These are phyloP conservation scores for Pica pica DNA, from an alignment of 2,113 vertebrate species.

Conservation along the genomic window DNA sequence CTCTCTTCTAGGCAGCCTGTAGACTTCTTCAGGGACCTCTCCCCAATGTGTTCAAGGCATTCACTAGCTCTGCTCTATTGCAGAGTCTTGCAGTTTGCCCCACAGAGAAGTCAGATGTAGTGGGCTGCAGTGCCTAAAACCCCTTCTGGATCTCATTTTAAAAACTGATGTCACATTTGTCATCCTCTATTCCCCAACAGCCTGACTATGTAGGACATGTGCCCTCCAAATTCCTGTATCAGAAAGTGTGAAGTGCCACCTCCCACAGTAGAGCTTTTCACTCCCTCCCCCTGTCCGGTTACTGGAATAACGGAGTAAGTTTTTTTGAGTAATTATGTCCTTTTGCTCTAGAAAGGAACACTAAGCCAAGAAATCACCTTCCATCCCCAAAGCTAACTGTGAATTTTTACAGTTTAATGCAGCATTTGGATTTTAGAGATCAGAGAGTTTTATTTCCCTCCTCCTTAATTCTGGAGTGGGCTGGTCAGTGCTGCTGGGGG, in stretches of 20 bases:
- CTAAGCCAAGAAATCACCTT: constrained; percentile 13
- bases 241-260: constrained; percentile 1
- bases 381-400: not conserved
- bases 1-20: not conserved
- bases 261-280: not conserved
- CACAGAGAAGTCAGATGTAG: constrained; percentile 1
- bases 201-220: not conserved
- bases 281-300: not conserved
- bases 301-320: not conserved
- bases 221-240: constrained; percentile 10
- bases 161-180: constrained; percentile 5
- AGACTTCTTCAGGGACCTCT: not conserved
- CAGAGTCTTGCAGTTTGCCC: not conserved
- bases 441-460: constrained; percentile 12
- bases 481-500: not conserved
- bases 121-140: constrained; percentile 6
- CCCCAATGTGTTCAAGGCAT: not conserved
- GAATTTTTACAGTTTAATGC: constrained; percentile 3
- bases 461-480: not conserved
- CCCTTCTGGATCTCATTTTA: constrained; percentile 6
- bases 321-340: not conserved
- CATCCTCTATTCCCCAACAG: not conserved
- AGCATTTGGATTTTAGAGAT: constrained; percentile 13
- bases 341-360: constrained; percentile 22
- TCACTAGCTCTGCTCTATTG: not conserved